phyloP scores from a whole-genome alignment of 2,888 invertebrate genomes.

The Scaptomyza polygonia region DNA sequence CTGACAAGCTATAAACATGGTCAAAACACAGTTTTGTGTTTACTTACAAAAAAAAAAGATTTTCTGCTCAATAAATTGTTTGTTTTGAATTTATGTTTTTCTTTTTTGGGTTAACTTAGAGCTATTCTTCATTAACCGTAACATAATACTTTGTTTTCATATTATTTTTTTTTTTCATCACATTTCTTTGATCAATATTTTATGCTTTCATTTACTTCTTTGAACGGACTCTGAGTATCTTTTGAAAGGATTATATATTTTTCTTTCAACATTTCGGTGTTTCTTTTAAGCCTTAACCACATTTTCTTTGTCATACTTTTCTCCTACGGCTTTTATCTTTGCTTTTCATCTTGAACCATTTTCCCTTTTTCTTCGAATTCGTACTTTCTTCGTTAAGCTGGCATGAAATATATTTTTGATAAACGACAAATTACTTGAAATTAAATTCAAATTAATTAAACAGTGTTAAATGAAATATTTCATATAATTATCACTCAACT shows the following conservation, averaged over 20 bases:
- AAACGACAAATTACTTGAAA: no score
- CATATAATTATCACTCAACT: no score
- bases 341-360: not conserved
- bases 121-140: no score
- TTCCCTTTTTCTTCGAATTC: not conserved
- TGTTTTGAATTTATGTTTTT: no score
- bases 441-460: no score
- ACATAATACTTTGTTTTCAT: not conserved
- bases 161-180: not conserved
- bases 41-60: not conserved
- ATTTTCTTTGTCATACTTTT: not conserved
- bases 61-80: no score
- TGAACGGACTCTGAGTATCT: not conserved
- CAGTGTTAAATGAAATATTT: no score
- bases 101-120: not conserved
- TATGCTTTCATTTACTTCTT: not conserved
- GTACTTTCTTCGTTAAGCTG: not conserved
- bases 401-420: not conserved
- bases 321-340: not conserved
- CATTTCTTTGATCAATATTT: not conserved
- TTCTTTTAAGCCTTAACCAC: not conserved
- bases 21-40: not conserved
- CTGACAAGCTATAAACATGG: not conserved
- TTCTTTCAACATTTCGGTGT: conserved; percentile 10
- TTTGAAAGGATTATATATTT: conserved; percentile 2